A percentile compares a stretch with the other conserved stretches of the same genome.
These are phyloP conservation scores for Apocrypta bakeri DNA, from an alignment of 1,140 invertebrate species.

Conservation along the genomic window DNA sequence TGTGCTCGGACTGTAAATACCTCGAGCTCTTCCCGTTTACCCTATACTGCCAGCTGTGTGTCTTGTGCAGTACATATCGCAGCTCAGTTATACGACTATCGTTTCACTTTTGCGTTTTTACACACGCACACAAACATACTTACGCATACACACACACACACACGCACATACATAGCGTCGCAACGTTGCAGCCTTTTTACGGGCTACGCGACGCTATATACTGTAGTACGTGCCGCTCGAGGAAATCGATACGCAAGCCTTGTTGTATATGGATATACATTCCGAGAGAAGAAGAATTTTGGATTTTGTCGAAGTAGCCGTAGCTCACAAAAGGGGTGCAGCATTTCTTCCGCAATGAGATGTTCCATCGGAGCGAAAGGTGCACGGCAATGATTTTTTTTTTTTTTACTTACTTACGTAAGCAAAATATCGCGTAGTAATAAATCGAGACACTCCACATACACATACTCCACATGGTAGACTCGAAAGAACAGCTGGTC, in stretches of 20 bases:
- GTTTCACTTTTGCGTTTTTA: slow-evolving; percentile 11
- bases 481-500: not conserved
- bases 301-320: not conserved
- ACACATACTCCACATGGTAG: not conserved
- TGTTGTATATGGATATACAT: not conserved
- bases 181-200: not conserved
- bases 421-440: too few species aligned
- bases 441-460: too few species aligned
- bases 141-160: too few species aligned
- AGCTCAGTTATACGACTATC: not conserved
- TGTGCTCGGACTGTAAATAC: slow-evolving; percentile 43
- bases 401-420: too few species aligned
- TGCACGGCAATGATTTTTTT: too few species aligned
- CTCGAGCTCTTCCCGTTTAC: not conserved
- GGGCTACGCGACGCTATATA: not conserved
- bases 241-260: not conserved
- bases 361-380: too few species aligned
- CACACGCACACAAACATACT: too few species aligned
- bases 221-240: not conserved
- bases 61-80: not conserved
- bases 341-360: too few species aligned
- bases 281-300: not conserved
- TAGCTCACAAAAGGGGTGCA: too few species aligned
- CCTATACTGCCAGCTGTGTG: not conserved
- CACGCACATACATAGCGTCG: too few species aligned